Base-by-base conservation (phyloP, 1,140 invertebrate species). In the Formica exsecta region DNA sequence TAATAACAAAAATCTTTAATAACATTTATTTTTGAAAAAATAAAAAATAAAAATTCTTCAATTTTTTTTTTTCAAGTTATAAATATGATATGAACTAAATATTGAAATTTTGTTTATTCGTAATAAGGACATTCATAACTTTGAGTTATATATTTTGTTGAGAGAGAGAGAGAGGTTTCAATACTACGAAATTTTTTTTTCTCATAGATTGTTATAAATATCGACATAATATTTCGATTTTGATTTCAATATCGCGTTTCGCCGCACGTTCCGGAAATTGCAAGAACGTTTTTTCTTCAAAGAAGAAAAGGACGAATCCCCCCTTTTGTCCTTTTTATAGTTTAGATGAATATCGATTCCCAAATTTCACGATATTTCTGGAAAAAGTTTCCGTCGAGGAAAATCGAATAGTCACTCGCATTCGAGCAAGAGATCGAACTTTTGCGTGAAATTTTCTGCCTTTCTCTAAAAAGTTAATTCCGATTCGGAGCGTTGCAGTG, bases 381-480 rank as follows among this genome's bases (percentile, higher is more conserved):
- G 41, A 8, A 48, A 79, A 66, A 79, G 62, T 79, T 66, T n/a
- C 4, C n/a, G 0, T 16, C 44, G 29, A 36, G 22, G 32, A 38
- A 36, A 79, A 22, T 44, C 44, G 41, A 5, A 16, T 11, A 44
- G 41, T 79, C 62, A 76, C 16, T 36, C 9, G 25, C 61, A 51
- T 11, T 41, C 19, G n/a, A 44, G 44, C 29, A 32, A 9, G 19
- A 9, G 25, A 16, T 44, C 41, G 11, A 29, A 79, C n/a, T 77
- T 68, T 80, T 22, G 41, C 76, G 36, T 70, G 64, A 80, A 48
- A 70, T 70, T 80, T 80, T 29, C 44, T 54, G n/a, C 25, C 62
- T 54, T 13, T 44, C 74, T 41, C 9, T 32, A 22, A 57, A 51
- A 70, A 70, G 25, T 51, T 80, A 80, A 70, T 80, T 32, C n/a